Base-by-base conservation (phyloP, 2,888 invertebrate species). In the Drosophila lutescens region DNA sequence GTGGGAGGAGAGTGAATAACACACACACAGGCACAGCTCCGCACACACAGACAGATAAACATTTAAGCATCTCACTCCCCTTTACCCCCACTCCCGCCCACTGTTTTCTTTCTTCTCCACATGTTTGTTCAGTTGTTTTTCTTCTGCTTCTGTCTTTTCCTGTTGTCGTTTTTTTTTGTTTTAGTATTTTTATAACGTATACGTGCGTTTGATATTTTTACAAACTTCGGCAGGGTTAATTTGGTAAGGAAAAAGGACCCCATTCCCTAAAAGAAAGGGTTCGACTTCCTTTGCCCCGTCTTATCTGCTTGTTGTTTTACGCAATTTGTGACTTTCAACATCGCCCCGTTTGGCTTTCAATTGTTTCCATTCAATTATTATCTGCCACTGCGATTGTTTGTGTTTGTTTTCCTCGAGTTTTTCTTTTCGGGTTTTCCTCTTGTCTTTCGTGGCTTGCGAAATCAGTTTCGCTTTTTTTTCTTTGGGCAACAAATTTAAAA, bases 141-240 rank as follows among this genome's bases (percentile, higher is more conserved):
- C 69, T 77, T 82, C 62, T 60, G 66, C 69, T 78, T 76, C 46
- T 54, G 38, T 69, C 66, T 86, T 76, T 78, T 84, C 74, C 79
- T 86, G 73, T 75, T 74, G 5, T 34, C 38, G 10, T 56, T 47
- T 43, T 17, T 47, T 54, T 36, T 17, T 46, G 51, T 69, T 61
- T 61, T 66, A 43, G 32, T 47, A 56, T 78, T 77, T 77, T 69
- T 79, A 63, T 74, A 55, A 67, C 55, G 66, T 20, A 53, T 43
- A 56, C 62, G 60, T 57, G 57, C 53, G 69, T 57, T 67, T 38
- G 40, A 41, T 56, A 50, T 50, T 50, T 54, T 69, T 46, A 49
- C 36, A 41, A 53, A 72, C 67, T 62, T 73, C 50, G 17, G 32
- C 23, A 32, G 56, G 56, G 2, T 26, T 77, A 66, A 60, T 67